Conservation (phyloP, 2,797 vertebrate species). For the Coilia nasus region DNA sequence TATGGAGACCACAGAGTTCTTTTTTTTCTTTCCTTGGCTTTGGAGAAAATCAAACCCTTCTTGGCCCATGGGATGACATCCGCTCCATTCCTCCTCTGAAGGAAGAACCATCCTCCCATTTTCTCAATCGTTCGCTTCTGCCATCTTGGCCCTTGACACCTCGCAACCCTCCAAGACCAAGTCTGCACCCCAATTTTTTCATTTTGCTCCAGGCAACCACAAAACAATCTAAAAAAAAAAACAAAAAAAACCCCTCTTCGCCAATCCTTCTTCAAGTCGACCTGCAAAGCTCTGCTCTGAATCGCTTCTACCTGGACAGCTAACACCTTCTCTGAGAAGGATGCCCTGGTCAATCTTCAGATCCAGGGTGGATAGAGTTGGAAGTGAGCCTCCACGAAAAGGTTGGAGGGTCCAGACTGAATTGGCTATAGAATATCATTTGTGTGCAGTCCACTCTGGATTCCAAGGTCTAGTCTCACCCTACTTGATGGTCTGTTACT, state of each 20-base stretch:
- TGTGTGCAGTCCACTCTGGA: neutral
- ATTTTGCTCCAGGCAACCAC: constrained; percentile 47
- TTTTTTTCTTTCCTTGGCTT: constrained; percentile 24
- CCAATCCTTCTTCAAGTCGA: constrained; percentile 37
- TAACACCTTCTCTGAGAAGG: neutral
- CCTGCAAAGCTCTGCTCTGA: constrained; percentile 47
- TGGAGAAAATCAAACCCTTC: constrained; percentile 46
- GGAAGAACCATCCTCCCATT: constrained; percentile 48
- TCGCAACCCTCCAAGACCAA: constrained; percentile 59
- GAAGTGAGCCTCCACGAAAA: neutral
- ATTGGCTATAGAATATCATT: constrained; percentile 15
- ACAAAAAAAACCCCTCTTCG: constrained; percentile 34
- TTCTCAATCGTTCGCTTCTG: constrained; percentile 46
- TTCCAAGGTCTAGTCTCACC: neutral
- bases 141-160: constrained; percentile 59
- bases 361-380: neutral
- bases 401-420: neutral
- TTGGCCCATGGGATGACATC: constrained; percentile 50
- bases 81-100: constrained; percentile 43
- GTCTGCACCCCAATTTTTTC: constrained; percentile 55
- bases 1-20: neutral
- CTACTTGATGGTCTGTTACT: constrained; percentile 5
- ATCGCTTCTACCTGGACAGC: constrained; percentile 25
- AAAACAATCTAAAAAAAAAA: constrained; percentile 34
- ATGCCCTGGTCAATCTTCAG: neutral